phyloP scores from a whole-genome alignment of 2,797 vertebrate genomes.

The Acipenser transmontanus region DNA sequence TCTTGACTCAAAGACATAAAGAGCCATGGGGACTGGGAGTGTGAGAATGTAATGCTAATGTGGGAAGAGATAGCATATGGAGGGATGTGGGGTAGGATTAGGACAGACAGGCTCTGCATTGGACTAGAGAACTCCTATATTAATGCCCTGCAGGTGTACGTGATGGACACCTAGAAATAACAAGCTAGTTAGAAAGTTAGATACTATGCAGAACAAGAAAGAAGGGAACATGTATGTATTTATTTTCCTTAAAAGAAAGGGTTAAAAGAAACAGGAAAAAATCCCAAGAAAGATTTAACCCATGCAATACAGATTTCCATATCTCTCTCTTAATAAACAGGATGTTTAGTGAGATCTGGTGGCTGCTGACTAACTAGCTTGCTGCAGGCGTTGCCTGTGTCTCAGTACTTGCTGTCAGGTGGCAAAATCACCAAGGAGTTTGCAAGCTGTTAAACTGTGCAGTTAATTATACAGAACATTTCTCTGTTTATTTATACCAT shows the following conservation, averaged over 20 bases:
- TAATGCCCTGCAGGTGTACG: too few species aligned
- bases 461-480: slow-evolving; percentile 12
- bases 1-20: too few species aligned
- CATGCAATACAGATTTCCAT: not conserved
- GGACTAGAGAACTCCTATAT: too few species aligned
- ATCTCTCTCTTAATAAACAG: slow-evolving; percentile 3
- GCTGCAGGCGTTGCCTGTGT: slow-evolving; percentile 57
- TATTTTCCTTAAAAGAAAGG: not conserved
- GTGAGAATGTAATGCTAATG: too few species aligned
- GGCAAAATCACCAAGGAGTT: slow-evolving; percentile 60
- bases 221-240: not conserved
- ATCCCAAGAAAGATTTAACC: not conserved
- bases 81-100: too few species aligned
- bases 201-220: too few species aligned
- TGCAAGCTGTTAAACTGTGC: slow-evolving; percentile 62
- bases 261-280: not conserved
- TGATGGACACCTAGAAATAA: too few species aligned
- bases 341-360: slow-evolving; percentile 35
- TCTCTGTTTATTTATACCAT: not conserved
- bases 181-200: too few species aligned
- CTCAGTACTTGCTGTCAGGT: slow-evolving; percentile 57
- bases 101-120: too few species aligned
- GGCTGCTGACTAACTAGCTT: slow-evolving; percentile 39
- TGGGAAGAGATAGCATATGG: too few species aligned
- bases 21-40: too few species aligned